Percentiles rank a stretch among this genome's conserved stretches.
These are phyloP conservation scores for Ctenopoma multispine DNA, from an alignment of 2,797 vertebrate genomes.

Conservation along the genomic window DNA sequence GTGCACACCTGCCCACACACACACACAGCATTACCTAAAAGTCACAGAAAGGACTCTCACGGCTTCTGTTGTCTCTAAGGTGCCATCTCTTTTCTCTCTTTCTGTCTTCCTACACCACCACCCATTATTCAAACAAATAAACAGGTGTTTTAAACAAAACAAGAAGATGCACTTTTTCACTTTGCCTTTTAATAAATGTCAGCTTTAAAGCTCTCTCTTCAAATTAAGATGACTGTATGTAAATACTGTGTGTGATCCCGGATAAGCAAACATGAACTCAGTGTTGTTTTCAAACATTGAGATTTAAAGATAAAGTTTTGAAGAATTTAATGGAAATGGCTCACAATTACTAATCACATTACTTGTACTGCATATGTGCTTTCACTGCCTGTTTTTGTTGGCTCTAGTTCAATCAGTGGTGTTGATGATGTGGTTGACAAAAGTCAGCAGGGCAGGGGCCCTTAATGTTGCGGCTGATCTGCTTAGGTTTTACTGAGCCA, in stretches of 20 bases:
- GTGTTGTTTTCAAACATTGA: constrained; percentile 2
- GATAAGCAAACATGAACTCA: constrained; percentile 20
- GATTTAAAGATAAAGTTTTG: not conserved
- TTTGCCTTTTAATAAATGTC: constrained; percentile 3
- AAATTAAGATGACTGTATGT: not conserved
- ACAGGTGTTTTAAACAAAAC: not conserved
- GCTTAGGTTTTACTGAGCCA: too few relatives aligned
- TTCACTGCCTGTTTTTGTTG: too few relatives aligned
- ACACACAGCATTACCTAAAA: constrained; percentile 33
- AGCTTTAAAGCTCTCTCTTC: constrained; percentile 10
- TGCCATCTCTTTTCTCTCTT: constrained; percentile 23
- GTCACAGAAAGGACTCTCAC: constrained; percentile 51
- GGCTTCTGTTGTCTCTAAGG: constrained; percentile 10
- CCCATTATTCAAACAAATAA: not conserved
- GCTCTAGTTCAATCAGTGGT: too few relatives aligned
- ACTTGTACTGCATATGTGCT: too few relatives aligned
- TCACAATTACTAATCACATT: too few relatives aligned
- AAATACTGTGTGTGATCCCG: constrained; percentile 5
- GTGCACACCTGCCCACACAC: not conserved
- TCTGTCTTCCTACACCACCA: not conserved
- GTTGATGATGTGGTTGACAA: too few relatives aligned
- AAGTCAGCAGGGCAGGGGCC: too few relatives aligned
- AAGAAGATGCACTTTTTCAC: not conserved
- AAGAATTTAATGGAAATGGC: too few relatives aligned
- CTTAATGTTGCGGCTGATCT: too few relatives aligned